Percentiles rank a stretch among this genome's conserved stretches.
Conservation (phyloP, 2,113 vertebrate genomes). For the Elephantulus edwardii region DNA sequence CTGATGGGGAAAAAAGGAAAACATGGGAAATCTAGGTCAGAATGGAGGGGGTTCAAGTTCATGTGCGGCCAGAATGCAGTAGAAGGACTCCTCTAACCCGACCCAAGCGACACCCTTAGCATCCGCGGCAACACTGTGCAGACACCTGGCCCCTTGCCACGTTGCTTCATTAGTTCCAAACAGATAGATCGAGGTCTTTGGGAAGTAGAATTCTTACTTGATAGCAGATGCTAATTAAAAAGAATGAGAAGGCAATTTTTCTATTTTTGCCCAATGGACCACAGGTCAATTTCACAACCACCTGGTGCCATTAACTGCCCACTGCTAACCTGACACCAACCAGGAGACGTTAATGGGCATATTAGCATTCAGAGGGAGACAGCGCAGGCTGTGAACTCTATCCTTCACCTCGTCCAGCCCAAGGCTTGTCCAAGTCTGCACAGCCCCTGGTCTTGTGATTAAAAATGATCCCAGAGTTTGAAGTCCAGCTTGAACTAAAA, state of each 20-base stretch:
- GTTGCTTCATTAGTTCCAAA: constrained; percentile 41
- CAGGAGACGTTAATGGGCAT: background rate
- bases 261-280: background rate
- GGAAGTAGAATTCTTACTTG: constrained; percentile 25
- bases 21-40: background rate
- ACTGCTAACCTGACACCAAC: background rate
- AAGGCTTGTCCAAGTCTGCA: background rate
- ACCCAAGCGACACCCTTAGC: background rate
- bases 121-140: background rate
- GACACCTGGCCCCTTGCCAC: background rate
- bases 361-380: constrained; percentile 32
- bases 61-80: background rate
- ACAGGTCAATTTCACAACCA: background rate
- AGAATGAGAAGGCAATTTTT: constrained; percentile 33
- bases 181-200: background rate
- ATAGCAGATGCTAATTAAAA: constrained; percentile 32
- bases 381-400: background rate
- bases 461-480: background rate
- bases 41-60: background rate
- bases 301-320: constrained; percentile 15
- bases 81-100: background rate
- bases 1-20: background rate
- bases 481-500: background rate
- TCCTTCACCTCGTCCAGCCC: background rate
- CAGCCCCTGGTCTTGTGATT: background rate